These are phyloP conservation scores for Portunus trituberculatus DNA, from an alignment of 1,140 invertebrate species.

Conservation along the genomic window DNA sequence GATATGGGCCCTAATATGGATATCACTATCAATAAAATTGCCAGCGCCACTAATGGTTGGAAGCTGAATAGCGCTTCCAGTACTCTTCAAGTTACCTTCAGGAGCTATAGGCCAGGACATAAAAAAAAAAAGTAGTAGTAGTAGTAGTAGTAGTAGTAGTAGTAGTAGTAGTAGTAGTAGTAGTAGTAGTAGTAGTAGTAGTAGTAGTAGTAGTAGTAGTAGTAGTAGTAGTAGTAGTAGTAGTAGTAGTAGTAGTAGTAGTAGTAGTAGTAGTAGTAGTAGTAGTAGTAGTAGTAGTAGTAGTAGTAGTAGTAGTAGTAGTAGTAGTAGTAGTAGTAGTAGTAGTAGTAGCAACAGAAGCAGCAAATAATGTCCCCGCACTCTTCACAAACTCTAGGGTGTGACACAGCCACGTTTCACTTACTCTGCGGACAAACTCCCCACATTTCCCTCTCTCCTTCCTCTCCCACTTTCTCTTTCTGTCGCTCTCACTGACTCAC, in stretches of 20 bases:
- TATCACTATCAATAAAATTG: too few species aligned
- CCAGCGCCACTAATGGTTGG: too few species aligned
- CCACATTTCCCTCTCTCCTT: too few species aligned
- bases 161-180: slow-evolving; percentile 9
- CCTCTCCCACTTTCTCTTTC: too few species aligned
- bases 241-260: slow-evolving; percentile 27
- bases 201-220: slow-evolving; percentile 8
- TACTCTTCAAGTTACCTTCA: too few species aligned
- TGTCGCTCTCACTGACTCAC: too few species aligned
- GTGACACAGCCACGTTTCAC: too few species aligned
- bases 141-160: background rate
- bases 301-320: slow-evolving; percentile 16
- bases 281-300: slow-evolving; percentile 27
- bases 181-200: slow-evolving; percentile 17
- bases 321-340: slow-evolving; percentile 6
- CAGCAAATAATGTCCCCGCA: background rate
- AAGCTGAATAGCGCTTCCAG: too few species aligned
- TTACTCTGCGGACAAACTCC: too few species aligned
- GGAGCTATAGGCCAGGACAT: too few species aligned
- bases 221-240: slow-evolving; percentile 27
- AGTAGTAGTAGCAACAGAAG: background rate
- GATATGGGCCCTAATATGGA: too few species aligned
- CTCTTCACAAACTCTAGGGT: too few species aligned
- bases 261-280: slow-evolving; percentile 15
- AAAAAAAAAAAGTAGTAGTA: background rate